phyloP scores from a whole-genome alignment of 2,888 invertebrate genomes.

The Zeuzera pyrina region DNA sequence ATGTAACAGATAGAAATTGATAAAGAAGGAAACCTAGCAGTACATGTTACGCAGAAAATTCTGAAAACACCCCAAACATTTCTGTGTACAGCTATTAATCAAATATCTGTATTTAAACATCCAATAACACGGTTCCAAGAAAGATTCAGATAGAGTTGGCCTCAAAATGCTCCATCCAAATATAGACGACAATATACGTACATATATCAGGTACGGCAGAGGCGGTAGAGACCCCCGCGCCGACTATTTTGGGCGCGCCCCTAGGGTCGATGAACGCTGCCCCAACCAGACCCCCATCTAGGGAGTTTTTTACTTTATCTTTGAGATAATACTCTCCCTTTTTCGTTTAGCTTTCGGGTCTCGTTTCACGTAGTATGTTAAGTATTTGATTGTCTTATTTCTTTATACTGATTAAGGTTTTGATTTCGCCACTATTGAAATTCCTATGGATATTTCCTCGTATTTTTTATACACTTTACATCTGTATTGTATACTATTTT shows the following conservation, averaged over 20 bases:
- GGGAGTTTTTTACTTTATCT: conserved; percentile 2
- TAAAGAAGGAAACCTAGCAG: no score
- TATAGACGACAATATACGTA: conserved; percentile 15
- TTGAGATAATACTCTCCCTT: conserved; percentile 3
- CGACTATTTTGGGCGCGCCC: conserved; percentile 39
- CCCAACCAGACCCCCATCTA: conserved; percentile 22
- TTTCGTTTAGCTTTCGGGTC: neutral
- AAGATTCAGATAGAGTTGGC: conserved; percentile 11
- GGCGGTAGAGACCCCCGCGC: conserved; percentile 40
- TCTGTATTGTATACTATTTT: no score
- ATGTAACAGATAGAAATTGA: no score
- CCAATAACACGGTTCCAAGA: conserved; percentile 6
- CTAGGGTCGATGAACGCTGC: conserved; percentile 33
- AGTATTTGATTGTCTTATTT: no score
- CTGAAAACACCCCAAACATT: no score
- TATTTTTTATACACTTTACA: no score
- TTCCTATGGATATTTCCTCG: no score
- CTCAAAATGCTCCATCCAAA: conserved; percentile 18
- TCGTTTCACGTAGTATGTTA: neutral
- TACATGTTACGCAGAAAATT: no score
- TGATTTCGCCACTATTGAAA: no score
- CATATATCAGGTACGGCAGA: conserved; percentile 7
- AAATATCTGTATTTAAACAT: no score
- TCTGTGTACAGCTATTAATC: no score
- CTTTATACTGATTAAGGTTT: no score